Conservation (phyloP, 2,113 vertebrate species). For the Hippoglossus stenolepis region DNA sequence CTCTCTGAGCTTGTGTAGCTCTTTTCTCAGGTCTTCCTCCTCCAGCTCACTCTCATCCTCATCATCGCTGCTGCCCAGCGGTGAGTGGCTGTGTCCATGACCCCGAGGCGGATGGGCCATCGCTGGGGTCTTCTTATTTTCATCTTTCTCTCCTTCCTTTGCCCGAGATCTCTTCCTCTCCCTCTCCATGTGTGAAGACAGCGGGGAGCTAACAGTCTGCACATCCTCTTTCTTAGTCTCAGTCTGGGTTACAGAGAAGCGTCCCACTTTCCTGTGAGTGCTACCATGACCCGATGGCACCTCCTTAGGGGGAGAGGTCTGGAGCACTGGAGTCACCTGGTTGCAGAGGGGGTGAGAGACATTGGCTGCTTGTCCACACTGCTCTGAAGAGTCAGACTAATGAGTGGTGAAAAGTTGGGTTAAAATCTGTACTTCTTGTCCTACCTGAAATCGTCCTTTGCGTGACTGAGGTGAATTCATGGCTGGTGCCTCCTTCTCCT, state of each 20-base stretch:
- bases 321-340: slow-evolving; percentile 87
- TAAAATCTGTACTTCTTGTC: neutral
- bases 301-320: slow-evolving; percentile 62
- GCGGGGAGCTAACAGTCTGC: slow-evolving; percentile 76
- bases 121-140: slow-evolving; percentile 71
- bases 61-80: slow-evolving; percentile 88
- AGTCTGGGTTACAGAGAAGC: slow-evolving; percentile 82
- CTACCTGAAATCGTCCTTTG: slow-evolving; percentile 82
- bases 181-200: slow-evolving; percentile 74
- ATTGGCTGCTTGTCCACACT: neutral
- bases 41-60: slow-evolving; percentile 89
- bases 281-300: slow-evolving; percentile 44
- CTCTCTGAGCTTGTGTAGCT: slow-evolving; percentile 88
- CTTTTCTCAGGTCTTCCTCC: slow-evolving; percentile 88
- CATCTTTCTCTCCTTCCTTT: slow-evolving; percentile 76
- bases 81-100: slow-evolving; percentile 84
- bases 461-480: slow-evolving; percentile 60
- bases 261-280: slow-evolving; percentile 80
- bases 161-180: slow-evolving; percentile 75
- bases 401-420: neutral
- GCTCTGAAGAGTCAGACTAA: neutral
- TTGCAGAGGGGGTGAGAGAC: slow-evolving; percentile 8
- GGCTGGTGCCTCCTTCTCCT: slow-evolving; percentile 58
- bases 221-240: slow-evolving; percentile 70
- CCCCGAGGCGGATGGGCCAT: slow-evolving; percentile 55